Evolutionary conservation across 2,113 vertebrate species (phyloP), one percentile per base, ranked within the genome.

Genomic region (Sylvilagus bachmani): DNA sequence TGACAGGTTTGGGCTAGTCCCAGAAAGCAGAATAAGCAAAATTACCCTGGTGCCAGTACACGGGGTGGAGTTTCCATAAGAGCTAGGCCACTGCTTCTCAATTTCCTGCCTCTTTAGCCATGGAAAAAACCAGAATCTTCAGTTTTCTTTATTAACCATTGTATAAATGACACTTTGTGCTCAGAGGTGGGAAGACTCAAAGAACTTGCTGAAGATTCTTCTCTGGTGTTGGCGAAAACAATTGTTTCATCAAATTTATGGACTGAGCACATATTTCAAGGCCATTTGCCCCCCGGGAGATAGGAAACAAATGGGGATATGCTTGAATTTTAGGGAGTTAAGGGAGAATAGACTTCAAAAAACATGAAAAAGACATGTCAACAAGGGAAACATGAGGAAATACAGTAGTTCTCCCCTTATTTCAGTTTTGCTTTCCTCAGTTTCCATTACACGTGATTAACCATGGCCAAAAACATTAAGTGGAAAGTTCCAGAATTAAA

Each of bases 1-100:
- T 95, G 95, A 93, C 93, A 96, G 90, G 85, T 96, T 67, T 97
- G 93, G 93, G 92, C 95, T 93, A 86, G 88, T 85, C 93, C 90
- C 95, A 95, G 87, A 86, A 92, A 94, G 87, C 90, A 96, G 86
- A 92, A 70, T 90, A 91, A 74, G 74, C 77, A 95, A 90, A 93
- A 95, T 96, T 75, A 95, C 90, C 10, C 38, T 74, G 29, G 62
- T 93, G 94, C 94, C 92, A 88, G 85, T 55, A 82, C 93, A 79
- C 0, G 49, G 90, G 95, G 90, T 95, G 96, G 93, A 90, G 70
- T 95, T 96, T 90, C 93, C 92, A 70, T 55, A 85, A 86, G 86
- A 93, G 71, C 62, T 75, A 86, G 55, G 78, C 78, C 21, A 78
- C 92, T 64, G 38, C 77, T 79, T 33, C 62, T 95, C 49, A n/a